Conservation (phyloP, 2,113 vertebrate species). For the Pandion haliaetus region DNA sequence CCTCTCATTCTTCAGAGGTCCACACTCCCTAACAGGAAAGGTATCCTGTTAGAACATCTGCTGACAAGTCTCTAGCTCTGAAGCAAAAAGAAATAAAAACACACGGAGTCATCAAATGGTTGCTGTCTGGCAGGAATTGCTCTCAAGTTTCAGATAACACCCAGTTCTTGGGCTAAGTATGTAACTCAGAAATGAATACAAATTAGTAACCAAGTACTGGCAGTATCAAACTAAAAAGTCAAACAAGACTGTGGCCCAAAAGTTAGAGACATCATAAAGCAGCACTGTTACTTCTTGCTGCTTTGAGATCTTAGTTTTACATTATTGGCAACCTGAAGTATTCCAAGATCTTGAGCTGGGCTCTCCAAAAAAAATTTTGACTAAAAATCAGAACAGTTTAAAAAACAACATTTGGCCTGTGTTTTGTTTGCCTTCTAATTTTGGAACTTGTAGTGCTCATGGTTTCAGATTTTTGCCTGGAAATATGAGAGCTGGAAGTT, state of each 20-base stretch:
- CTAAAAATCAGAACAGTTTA: constrained; percentile 62
- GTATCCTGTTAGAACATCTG: background rate
- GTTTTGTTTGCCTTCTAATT: constrained; percentile 67
- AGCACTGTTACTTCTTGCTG: background rate
- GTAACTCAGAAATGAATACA: background rate
- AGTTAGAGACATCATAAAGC: background rate
- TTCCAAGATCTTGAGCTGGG: constrained; percentile 34
- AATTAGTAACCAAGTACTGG: background rate
- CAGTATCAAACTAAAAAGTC: background rate
- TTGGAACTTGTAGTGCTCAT: constrained; percentile 39
- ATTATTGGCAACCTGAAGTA: constrained; percentile 32
- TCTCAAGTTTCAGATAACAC: background rate
- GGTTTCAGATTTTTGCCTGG: constrained; percentile 62
- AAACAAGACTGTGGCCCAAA: background rate
- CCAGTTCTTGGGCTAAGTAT: background rate
- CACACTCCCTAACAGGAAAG: background rate
- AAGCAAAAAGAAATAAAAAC: background rate
- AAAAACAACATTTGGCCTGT: constrained; percentile 57
- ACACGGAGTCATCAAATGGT: background rate
- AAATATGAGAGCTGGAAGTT: constrained; percentile 57
- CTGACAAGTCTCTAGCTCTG: background rate
- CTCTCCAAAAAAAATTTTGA: constrained; percentile 47
- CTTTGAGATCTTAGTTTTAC: constrained; percentile 8
- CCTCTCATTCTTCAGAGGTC: background rate
- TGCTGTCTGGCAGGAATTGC: background rate